These are phyloP conservation scores for Patiria pectinifera DNA, from an alignment of 53 echinoderm and acorn worm species.

Conservation along the genomic window DNA sequence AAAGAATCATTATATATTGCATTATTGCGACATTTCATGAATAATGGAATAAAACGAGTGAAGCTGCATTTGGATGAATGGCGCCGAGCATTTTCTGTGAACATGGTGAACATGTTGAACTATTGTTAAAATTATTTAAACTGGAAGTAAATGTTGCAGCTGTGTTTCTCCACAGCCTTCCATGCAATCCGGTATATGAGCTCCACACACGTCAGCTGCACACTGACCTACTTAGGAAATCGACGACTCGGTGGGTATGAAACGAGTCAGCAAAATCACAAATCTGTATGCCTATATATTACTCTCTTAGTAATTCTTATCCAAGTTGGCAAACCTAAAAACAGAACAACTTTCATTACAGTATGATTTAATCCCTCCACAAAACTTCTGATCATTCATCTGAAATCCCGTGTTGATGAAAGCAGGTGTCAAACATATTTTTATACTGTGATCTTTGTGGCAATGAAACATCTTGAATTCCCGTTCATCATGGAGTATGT, in stretches of 20 bases:
- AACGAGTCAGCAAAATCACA: neutral
- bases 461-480: too few species aligned
- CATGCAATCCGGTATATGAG: neutral
- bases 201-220: neutral
- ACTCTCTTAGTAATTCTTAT: neutral
- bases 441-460: too few species aligned
- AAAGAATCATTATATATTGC: too few species aligned
- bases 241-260: neutral
- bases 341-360: neutral
- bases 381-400: too few species aligned
- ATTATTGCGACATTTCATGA: too few species aligned
- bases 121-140: neutral
- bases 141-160: too few species aligned
- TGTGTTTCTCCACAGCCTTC: neutral
- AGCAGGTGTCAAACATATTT: too few species aligned
- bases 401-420: too few species aligned
- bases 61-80: too few species aligned
- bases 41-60: too few species aligned
- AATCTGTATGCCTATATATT: neutral
- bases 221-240: conserved; percentile 8
- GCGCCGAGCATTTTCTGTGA: neutral
- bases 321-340: neutral
- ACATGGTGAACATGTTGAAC: neutral
- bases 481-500: too few species aligned
- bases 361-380: too few species aligned